A percentile compares a stretch with the other conserved stretches of the same genome.
Evolutionary conservation across 2,113 vertebrate genomes (phyloP).

Genomic region (cat (Felis catus)): F.catus_Fca126_mat1.0 CM031424.1:92467501-92468000

Average conservation of each 20-base stretch:
- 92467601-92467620: background rate
- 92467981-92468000: rapidly evolving
- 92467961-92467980: rapidly evolving
- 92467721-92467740: background rate
- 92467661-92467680: rapidly evolving
- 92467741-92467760: background rate
- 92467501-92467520: background rate
- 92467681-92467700: background rate
- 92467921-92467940: background rate
- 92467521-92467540: rapidly evolving
- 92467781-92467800: background rate
- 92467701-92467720: background rate
- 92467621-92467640: background rate
- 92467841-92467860: background rate
- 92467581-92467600: background rate
- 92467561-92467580: background rate
- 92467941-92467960: rapidly evolving
- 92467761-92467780: rapidly evolving
- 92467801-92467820: background rate
- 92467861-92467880: background rate
- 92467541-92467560: rapidly evolving
- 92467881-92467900: background rate
- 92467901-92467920: background rate
- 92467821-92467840: background rate
- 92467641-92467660: background rate